Evolutionary conservation across 2,888 invertebrate genomes (phyloP), one percentile per base, ranked within the genome.

Genomic region (Agrochola macilenta): DNA sequence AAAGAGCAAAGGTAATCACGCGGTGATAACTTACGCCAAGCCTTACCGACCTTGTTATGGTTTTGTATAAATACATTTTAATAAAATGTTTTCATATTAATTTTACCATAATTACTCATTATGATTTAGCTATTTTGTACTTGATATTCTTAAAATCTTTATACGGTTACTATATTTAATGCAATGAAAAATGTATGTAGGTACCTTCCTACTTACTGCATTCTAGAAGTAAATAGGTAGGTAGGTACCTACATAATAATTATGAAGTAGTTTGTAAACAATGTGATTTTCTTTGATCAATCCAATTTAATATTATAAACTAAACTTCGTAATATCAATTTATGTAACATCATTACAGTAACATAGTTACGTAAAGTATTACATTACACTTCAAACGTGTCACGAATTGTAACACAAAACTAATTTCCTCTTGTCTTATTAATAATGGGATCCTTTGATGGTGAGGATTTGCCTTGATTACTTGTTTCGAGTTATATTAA

Each of bases 391-490:
- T 82, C 76, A 74, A 82, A 82, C 79, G 61, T 66, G 76, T 68
- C 54, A 69, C 49, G 70, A 74, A 64, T 85, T 71, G 68, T 61
- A 69, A 70, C n/a, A 76, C 65, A 74, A 69, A 88, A 81, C 75
- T 81, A 88, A 88, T 87, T 78, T 88, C 79, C 79, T 66, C 63
- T 64, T 76, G 78, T 83, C 74, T 75, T 39, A 39, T 52, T 69
- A 71, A 43, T 81, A 80, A 83, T 87, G 57, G 49, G 39, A 77
- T 74, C 75, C 63, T 79, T 76, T 73, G 65, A 57, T 69, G 60
- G 5, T 49, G 52, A 57, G 39, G 54, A 52, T 68, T 49, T 76
- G 30, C 66, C 46, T 64, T 43, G 20, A 74, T 66, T 23, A 69
- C 35, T 65, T 39, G 63, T 54, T 70, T 71, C 12, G 11, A 63